phyloP scores from a whole-genome alignment of 2,797 vertebrate genomes.

The Micropoecilia bifurca region DNA sequence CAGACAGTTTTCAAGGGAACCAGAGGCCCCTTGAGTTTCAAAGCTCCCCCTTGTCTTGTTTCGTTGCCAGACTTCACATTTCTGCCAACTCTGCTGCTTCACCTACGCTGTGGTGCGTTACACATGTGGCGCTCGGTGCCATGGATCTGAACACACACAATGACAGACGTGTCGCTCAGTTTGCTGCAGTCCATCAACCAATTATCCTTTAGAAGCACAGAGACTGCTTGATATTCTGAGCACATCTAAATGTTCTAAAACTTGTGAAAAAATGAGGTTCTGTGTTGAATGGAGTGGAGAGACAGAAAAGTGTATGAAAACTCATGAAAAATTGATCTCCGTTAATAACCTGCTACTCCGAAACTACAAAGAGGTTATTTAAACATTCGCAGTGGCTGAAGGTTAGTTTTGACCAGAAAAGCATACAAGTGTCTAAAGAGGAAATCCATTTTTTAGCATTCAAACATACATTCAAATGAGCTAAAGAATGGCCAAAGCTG shows the following conservation, averaged over 20 bases:
- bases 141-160: constrained; percentile 40
- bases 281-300: constrained; percentile 66
- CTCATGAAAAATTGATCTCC: constrained; percentile 59
- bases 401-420: background rate
- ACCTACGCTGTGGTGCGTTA: constrained; percentile 48
- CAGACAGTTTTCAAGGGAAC: constrained; percentile 67
- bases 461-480: background rate
- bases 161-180: constrained; percentile 53
- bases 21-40: constrained; percentile 67
- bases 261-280: constrained; percentile 68
- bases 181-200: constrained; percentile 59
- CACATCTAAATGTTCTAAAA: constrained; percentile 82
- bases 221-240: constrained; percentile 84
- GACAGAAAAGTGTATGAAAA: constrained; percentile 61
- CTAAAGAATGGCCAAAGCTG: background rate
- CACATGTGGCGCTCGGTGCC: constrained; percentile 36
- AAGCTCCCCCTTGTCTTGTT: constrained; percentile 65
- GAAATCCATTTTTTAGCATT: background rate
- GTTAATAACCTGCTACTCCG: constrained; percentile 19
- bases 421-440: background rate
- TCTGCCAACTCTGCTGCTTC: constrained; percentile 66
- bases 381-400: too few species aligned
- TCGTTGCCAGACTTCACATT: constrained; percentile 66
- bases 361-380: background rate
- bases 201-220: constrained; percentile 66